These are phyloP conservation scores for Patella depressa DNA, from an alignment of 2,888 invertebrate species.

Conservation along the genomic window DNA sequence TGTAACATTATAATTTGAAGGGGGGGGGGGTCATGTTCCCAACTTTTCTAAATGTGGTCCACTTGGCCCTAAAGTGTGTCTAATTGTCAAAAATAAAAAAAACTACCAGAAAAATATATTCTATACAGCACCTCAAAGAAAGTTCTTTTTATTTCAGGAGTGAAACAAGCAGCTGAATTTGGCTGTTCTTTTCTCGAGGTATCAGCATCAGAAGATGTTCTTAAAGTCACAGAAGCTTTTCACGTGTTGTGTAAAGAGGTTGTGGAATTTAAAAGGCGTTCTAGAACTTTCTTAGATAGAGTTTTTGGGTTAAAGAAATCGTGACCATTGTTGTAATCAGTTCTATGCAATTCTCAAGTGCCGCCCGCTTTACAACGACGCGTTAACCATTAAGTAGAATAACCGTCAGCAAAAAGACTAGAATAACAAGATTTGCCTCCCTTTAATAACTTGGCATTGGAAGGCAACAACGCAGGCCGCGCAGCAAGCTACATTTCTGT, in stretches of 20 bases:
- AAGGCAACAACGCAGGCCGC: too few relatives aligned
- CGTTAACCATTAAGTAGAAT: not conserved
- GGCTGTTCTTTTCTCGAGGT: constrained; percentile 64
- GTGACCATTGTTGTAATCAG: constrained; percentile 20
- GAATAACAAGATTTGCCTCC: too few relatives aligned
- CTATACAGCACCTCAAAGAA: too few relatives aligned
- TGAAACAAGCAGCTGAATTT: constrained; percentile 53
- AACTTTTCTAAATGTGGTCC: too few relatives aligned
- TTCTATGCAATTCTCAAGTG: not conserved
- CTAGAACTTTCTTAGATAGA: constrained; percentile 64
- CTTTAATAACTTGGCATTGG: too few relatives aligned
- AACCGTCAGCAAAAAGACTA: too few relatives aligned
- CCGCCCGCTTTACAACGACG: not conserved
- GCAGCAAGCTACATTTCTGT: too few relatives aligned
- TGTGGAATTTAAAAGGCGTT: constrained; percentile 60
- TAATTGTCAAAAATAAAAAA: too few relatives aligned
- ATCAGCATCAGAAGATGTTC: constrained; percentile 64
- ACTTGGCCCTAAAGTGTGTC: too few relatives aligned
- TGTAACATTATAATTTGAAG: too few relatives aligned
- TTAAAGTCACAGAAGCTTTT: constrained; percentile 62
- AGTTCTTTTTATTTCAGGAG: constrained; percentile 32
- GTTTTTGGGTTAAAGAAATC: constrained; percentile 59
- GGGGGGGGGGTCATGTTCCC: too few relatives aligned
- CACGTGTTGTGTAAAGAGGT: constrained; percentile 61
- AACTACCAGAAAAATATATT: too few relatives aligned